Evolutionary conservation across 2,113 vertebrate species (phyloP), one percentile per base, ranked within the genome.

Genomic region (Corythaeola cristata): DNA sequence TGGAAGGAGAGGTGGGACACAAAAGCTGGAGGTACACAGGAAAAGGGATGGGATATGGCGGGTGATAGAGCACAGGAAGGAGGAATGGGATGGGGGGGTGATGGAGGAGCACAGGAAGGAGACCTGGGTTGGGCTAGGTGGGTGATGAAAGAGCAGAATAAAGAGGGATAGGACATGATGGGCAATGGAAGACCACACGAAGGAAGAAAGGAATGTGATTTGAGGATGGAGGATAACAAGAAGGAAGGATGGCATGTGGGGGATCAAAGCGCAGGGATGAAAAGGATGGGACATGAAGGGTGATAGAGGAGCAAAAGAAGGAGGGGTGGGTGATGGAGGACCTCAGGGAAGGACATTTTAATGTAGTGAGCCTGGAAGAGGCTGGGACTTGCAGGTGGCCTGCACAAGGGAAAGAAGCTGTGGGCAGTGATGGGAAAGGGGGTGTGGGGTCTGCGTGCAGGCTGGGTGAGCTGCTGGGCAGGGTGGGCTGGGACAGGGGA

Each of bases 341-440:
- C 22, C 47, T 59, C 47, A 45, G 24, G 47, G 60, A 64, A 18
- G 76, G 33, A 44, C 15, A 66, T 11, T 53, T 86, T 45, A 87
- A 77, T 32, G 55, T 35, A 84, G 16, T n/a, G 47, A 87, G 28
- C 23, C 50, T 37, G 28, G 56, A 52, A 23, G 37, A 66, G 37
- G 45, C 44, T 68, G 66, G 12, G 58, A 89, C 20, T 60, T 89
- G 44, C 47, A 58, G 76, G 37, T n/a, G n/a, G n/a, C 41, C 41
- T 44, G 28, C 75, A 86, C 35, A 76, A 77, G 56, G 47, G 45
- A 67, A 83, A 52, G 39, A 68, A 86, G 58, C 50, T 39, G 18
- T 0, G 9, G 66, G 56, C 52, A 89, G 50, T 0, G 0, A 41
- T 9, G 21, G 33, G 27, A 66, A 66, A 32, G n/a, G 45, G 41